Evolutionary conservation across 2,113 vertebrate genomes (phyloP).

Genomic region (Speoplatyrhinus poulsoni): DNA sequence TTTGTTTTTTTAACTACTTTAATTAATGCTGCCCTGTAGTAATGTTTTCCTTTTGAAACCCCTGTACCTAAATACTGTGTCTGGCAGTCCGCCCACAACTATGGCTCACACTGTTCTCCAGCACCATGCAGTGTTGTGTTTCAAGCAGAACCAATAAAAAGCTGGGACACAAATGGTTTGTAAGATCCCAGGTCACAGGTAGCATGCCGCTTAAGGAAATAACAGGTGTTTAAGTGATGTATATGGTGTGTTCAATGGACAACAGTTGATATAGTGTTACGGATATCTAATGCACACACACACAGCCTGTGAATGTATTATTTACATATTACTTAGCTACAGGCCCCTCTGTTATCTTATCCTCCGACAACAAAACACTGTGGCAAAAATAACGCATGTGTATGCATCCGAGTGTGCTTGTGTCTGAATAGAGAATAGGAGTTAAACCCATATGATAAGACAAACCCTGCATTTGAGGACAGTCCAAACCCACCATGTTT

Average conservation of each 20-base stretch:
- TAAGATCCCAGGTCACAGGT: too few species aligned
- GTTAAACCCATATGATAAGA: background rate
- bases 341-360: conserved; percentile 28
- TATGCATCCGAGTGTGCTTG: conserved; percentile 1
- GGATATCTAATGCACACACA: conserved; percentile 24
- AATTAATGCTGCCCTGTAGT: background rate
- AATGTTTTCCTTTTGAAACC: background rate
- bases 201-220: too few species aligned
- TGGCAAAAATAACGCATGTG: conserved; percentile 8
- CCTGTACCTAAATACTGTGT: too few species aligned
- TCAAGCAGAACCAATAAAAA: too few species aligned
- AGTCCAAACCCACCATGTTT: background rate
- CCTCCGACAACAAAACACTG: background rate
- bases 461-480: background rate
- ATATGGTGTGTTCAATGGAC: background rate
- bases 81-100: too few species aligned
- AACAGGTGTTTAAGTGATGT: too few species aligned
- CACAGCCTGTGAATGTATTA: conserved; percentile 28
- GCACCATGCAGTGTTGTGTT: too few species aligned
- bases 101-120: too few species aligned
- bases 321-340: conserved; percentile 29
- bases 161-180: too few species aligned
- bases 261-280: conserved; percentile 43
- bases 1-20: background rate
- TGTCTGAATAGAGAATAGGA: background rate